A percentile compares a stretch with the other conserved stretches of the same genome.
These are phyloP conservation scores for Reinhardtius hippoglossoides DNA, from an alignment of 2,113 vertebrate species.

Conservation along the genomic window DNA sequence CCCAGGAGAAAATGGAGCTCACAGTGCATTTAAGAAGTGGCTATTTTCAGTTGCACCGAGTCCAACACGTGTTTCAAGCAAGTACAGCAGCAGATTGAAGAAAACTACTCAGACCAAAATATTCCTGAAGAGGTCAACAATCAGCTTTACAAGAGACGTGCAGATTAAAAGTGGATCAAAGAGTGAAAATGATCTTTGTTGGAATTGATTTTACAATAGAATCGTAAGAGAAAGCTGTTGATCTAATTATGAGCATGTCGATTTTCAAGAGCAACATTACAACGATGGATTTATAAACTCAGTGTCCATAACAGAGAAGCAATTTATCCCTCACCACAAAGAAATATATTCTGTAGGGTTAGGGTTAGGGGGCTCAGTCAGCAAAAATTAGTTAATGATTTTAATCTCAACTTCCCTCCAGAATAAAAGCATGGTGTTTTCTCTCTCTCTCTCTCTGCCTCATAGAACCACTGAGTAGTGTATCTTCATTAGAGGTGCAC, in stretches of 20 bases:
- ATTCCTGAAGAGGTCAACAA: too few relatives aligned
- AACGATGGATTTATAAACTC: neutral
- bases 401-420: neutral
- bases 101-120: too few relatives aligned
- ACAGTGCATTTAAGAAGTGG: neutral
- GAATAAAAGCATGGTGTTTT: conserved; percentile 1
- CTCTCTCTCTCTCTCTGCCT: conserved; percentile 14
- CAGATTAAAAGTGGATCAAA: too few relatives aligned
- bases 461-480: conserved; percentile 95
- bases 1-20: conserved; percentile 20
- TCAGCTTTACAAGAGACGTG: too few relatives aligned
- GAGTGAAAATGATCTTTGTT: too few relatives aligned
- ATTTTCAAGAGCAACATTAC: conserved; percentile 3
- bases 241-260: conserved; percentile 35
- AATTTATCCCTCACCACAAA: neutral
- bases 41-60: neutral
- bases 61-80: neutral
- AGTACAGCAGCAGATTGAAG: conserved; percentile 12
- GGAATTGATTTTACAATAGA: too few relatives aligned
- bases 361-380: too few relatives aligned
- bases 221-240: conserved; percentile 7
- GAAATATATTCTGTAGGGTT: neutral
- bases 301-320: conserved; percentile 21
- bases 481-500: conserved; percentile 97
- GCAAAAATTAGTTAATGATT: conserved; percentile 9